These are phyloP conservation scores for Colinus virginianus DNA, from an alignment of 2,113 vertebrate genomes.

Conservation along the genomic window DNA sequence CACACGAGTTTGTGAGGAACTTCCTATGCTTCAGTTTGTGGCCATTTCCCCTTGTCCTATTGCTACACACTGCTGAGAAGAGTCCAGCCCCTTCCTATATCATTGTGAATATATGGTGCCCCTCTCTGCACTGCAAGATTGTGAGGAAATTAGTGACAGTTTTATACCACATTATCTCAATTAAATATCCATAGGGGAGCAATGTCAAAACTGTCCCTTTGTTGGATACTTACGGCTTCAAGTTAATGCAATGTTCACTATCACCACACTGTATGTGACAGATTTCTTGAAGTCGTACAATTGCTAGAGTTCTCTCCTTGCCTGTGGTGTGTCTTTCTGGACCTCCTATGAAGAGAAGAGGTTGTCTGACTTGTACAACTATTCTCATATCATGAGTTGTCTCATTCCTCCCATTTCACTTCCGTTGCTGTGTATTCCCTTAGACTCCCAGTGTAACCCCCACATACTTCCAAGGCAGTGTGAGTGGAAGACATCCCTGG, in stretches of 20 bases:
- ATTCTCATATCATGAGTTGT: accelerated
- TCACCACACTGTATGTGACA: neutral
- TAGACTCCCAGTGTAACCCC: neutral
- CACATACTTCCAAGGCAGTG: neutral
- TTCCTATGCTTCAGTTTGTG: too few relatives aligned
- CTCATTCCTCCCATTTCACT: neutral
- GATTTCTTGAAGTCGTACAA: neutral
- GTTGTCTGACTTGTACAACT: neutral
- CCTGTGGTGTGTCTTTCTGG: neutral
- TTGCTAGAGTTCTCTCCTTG: neutral
- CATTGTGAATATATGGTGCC: neutral
- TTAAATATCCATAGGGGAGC: neutral
- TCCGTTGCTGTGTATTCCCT: neutral
- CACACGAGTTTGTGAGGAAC: too few relatives aligned
- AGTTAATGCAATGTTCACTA: neutral
- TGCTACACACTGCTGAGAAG: too few relatives aligned
- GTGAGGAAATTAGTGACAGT: neutral
- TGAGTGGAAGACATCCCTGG: neutral
- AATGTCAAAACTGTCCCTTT: neutral
- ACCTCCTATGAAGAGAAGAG: neutral
- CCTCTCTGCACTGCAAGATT: neutral
- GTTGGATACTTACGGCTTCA: neutral
- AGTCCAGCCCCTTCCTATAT: too few relatives aligned
- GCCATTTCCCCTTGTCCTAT: too few relatives aligned
- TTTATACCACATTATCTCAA: neutral